Evolutionary conservation across 2,113 vertebrate genomes (phyloP).

Genomic region (Tympanuchus pallidicinctus): DNA sequence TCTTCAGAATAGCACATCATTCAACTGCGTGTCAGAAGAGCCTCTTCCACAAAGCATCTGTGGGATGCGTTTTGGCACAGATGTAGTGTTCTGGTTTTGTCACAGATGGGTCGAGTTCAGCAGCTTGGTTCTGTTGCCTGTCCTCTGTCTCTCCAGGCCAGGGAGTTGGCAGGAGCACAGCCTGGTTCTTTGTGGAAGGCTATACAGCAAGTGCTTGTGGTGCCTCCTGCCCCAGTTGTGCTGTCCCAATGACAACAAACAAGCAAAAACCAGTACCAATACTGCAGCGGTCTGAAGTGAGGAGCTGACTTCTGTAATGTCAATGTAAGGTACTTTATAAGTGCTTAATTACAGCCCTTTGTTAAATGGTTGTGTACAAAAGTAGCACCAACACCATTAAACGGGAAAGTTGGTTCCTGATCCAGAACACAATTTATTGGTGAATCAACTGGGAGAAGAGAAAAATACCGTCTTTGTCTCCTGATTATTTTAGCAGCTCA

Average conservation of each 20-base stretch:
- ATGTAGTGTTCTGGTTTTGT: background rate
- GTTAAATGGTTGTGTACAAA: background rate
- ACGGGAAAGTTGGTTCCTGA: background rate
- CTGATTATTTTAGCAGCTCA: background rate
- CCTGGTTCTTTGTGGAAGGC: background rate
- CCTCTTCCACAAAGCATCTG: background rate
- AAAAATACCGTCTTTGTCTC: background rate
- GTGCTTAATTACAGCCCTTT: background rate
- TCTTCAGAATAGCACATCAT: background rate
- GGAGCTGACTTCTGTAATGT: background rate
- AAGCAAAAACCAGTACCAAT: background rate
- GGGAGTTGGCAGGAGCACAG: no score
- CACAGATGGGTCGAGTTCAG: background rate
- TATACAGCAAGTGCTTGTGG: fast-evolving
- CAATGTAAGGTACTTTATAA: background rate
- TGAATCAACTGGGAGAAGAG: background rate
- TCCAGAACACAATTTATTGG: background rate
- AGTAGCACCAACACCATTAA: background rate
- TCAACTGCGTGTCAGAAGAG: background rate
- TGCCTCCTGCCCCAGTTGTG: background rate
- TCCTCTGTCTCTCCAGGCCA: background rate
- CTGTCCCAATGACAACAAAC: background rate
- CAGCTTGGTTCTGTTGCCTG: background rate
- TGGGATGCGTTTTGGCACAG: background rate
- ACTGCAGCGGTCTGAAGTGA: background rate